Evolutionary conservation across 2,888 invertebrate species (phyloP).

Genomic region (Acanthosepion lycidas): DNA sequence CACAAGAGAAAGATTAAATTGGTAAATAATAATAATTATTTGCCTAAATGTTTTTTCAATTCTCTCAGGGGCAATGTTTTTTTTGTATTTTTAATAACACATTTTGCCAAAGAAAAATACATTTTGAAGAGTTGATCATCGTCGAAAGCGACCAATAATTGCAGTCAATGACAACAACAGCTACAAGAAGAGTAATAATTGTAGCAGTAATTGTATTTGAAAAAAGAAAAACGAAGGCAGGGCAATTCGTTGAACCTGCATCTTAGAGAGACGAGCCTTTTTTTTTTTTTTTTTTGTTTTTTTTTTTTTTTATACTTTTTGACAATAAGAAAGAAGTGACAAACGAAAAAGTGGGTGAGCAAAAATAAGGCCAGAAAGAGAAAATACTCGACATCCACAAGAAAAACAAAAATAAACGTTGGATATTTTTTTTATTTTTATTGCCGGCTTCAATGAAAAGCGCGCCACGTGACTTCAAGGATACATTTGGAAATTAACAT

Average conservation of each 20-base stretch:
- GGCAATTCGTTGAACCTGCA: not conserved
- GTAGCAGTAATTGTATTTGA: not conserved
- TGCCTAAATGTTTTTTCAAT: no score
- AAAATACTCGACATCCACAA: not conserved
- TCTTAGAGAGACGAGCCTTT: not conserved
- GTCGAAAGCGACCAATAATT: no score
- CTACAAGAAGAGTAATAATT: not conserved
- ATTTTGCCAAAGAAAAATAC: no score
- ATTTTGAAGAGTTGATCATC: no score
- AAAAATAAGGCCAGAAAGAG: not conserved
- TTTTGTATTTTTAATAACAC: no score
- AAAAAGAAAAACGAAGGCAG: not conserved
- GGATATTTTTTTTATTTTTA: not conserved
- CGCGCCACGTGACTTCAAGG: not conserved
- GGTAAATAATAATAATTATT: no score
- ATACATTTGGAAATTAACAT: not conserved
- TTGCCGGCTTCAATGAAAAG: slow-evolving; percentile 16
- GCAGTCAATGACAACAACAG: not conserved
- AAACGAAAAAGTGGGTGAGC: not conserved
- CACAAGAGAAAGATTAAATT: no score
- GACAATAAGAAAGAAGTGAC: not conserved
- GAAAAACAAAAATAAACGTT: not conserved
- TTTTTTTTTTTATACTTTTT: no score
- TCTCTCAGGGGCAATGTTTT: no score
- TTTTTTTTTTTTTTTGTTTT: no score